These are phyloP conservation scores for Tridacna crocea DNA, from an alignment of 2,888 invertebrate species.

Conservation along the genomic window DNA sequence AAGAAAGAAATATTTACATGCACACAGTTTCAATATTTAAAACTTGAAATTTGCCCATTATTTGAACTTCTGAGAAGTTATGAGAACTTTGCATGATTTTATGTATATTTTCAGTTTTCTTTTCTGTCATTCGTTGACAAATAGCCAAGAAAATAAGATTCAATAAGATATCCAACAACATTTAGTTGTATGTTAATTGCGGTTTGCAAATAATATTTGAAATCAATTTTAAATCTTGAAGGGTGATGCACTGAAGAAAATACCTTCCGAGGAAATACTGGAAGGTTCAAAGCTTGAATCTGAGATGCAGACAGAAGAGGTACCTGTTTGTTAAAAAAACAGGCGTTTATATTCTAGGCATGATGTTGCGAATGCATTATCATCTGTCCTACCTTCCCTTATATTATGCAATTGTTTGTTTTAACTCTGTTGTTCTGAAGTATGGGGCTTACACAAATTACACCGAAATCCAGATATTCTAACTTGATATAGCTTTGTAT, in stretches of 20 bases:
- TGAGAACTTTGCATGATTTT: no score
- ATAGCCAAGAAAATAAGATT: background rate
- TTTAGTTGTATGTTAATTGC: background rate
- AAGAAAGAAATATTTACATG: no score
- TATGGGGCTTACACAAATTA: background rate
- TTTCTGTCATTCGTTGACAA: background rate
- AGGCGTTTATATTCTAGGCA: conserved; percentile 38
- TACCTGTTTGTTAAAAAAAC: conserved; percentile 32
- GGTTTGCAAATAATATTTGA: background rate
- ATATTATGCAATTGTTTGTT: conserved; percentile 28
- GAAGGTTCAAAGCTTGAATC: conserved; percentile 32
- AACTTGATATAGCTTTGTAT: no score
- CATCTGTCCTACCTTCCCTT: conserved; percentile 22
- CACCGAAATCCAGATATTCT: no score
- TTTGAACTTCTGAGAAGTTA: no score
- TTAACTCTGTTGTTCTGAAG: conserved; percentile 20
- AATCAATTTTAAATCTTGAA: conserved; percentile 44
- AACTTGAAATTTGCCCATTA: no score
- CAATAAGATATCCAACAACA: background rate
- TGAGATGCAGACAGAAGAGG: conserved; percentile 40
- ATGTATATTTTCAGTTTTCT: no score
- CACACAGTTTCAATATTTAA: no score
- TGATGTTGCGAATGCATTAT: conserved; percentile 38
- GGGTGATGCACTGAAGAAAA: conserved; percentile 77
- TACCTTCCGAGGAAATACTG: conserved; percentile 65